Conservation (phyloP, 2,888 invertebrate genomes). For the Macropis europaea region DNA sequence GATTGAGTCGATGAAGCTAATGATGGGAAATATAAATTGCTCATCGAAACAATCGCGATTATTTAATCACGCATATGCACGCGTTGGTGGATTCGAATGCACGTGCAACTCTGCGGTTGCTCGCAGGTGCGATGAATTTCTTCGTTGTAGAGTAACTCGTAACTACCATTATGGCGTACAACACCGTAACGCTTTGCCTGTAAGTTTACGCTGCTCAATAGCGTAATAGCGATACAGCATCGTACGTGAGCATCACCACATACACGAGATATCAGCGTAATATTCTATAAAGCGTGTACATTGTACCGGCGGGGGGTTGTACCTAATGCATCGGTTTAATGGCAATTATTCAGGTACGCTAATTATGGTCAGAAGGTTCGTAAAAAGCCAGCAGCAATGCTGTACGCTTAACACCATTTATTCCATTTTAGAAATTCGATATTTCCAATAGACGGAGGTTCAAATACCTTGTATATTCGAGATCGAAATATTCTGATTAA, state of each 20-base stretch:
- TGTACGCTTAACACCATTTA: too few species aligned
- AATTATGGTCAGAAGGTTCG: not conserved
- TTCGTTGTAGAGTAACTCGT: slow-evolving; percentile 15
- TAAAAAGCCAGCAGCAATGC: not conserved
- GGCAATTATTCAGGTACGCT: slow-evolving; percentile 2
- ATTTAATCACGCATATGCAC: not conserved
- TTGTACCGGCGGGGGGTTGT: not conserved
- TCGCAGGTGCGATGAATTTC: slow-evolving; percentile 7
- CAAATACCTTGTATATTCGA: too few species aligned
- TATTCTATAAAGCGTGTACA: slow-evolving; percentile 24
- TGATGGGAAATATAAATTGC: too few species aligned
- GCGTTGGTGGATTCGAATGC: not conserved
- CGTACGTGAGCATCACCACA: slow-evolving; percentile 25
- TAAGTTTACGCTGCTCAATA: slow-evolving; percentile 28
- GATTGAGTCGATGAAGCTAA: too few species aligned
- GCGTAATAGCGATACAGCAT: slow-evolving; percentile 28
- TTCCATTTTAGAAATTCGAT: too few species aligned
- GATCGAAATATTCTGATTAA: too few species aligned
- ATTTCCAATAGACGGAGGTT: too few species aligned
- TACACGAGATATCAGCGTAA: slow-evolving; percentile 35
- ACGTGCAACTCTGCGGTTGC: slow-evolving; percentile 6
- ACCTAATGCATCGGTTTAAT: slow-evolving; percentile 2
- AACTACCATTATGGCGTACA: slow-evolving; percentile 24
- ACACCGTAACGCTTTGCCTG: slow-evolving; percentile 17
- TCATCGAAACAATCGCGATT: slow-evolving; percentile 13